phyloP scores from a whole-genome alignment of 1,140 invertebrate genomes.

The Euglossa dilemma region DNA sequence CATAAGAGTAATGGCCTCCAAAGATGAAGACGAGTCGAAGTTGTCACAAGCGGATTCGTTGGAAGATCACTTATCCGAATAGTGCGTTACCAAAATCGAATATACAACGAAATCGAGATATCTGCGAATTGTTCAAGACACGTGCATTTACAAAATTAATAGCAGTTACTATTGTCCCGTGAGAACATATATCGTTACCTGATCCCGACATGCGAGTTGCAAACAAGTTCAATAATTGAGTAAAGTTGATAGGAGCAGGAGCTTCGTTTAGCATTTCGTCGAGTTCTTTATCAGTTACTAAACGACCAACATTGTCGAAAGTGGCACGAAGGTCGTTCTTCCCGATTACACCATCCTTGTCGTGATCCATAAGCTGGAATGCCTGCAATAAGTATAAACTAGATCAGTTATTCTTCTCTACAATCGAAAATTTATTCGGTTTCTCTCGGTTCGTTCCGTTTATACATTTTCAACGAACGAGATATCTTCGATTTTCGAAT shows the following conservation, averaged over 20 bases:
- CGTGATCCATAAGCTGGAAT: conserved; percentile 99
- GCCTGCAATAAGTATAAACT: conserved; percentile 84
- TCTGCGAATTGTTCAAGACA: background rate
- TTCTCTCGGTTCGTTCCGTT: too few species aligned
- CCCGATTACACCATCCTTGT: conserved; percentile 98
- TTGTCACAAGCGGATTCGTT: too few species aligned
- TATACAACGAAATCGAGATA: too few species aligned
- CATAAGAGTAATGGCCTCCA: too few species aligned
- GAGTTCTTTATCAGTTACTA: conserved; percentile 94
- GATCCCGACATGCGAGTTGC: conserved; percentile 92
- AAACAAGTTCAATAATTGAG: conserved; percentile 95
- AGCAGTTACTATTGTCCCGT: background rate
- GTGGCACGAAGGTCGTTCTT: conserved; percentile 97
- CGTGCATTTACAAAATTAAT: background rate
- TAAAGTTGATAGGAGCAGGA: conserved; percentile 97
- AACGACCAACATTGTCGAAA: conserved; percentile 96
- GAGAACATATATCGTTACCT: conserved; percentile 32
- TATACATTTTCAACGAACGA: too few species aligned
- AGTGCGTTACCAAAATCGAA: too few species aligned
- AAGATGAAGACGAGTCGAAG: too few species aligned
- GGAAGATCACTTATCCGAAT: too few species aligned
- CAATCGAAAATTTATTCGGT: too few species aligned
- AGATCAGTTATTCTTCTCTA: too few species aligned
- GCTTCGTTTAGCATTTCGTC: conserved; percentile 96
- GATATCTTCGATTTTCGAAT: background rate